A percentile compares a stretch with the other conserved stretches of the same genome.
phyloP scores from a whole-genome alignment of 2,797 vertebrate species.

The Pogoniulus pusillus region DNA sequence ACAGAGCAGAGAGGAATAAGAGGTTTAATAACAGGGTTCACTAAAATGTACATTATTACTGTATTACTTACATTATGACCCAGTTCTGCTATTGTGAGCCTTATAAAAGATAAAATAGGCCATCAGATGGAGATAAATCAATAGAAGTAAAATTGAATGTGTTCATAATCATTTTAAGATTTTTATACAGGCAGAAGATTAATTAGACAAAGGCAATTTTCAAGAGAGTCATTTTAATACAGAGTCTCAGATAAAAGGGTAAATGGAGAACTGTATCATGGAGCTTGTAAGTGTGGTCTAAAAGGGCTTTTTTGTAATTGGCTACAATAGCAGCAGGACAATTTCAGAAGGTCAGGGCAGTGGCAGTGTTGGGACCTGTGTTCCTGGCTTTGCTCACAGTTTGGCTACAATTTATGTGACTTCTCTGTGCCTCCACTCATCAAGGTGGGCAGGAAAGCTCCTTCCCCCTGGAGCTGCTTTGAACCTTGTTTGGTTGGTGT shows the following conservation, averaged over 20 bases:
- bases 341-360: not conserved
- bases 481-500: not conserved
- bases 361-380: fast-evolving
- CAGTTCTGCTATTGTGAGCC: conserved; percentile 61
- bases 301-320: not conserved
- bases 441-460: not conserved
- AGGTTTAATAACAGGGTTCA: conserved; percentile 42
- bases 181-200: conserved; percentile 19
- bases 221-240: conserved; percentile 7
- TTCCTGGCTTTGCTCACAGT: not conserved
- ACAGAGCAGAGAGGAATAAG: conserved; percentile 4
- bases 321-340: not conserved
- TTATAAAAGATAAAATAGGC: conserved; percentile 67
- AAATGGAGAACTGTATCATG: not conserved
- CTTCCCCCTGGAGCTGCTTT: not conserved
- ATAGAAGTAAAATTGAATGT: conserved; percentile 52
- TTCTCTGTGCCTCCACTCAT: not conserved
- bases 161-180: conserved; percentile 44
- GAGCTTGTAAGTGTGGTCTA: not conserved
- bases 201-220: conserved; percentile 23
- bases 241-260: conserved; percentile 6
- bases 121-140: conserved; percentile 58
- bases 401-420: not conserved
- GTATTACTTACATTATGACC: conserved; percentile 43
- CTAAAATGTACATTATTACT: conserved; percentile 25